These are phyloP conservation scores for Drosophila takahashii DNA, from an alignment of 1,140 invertebrate genomes.

Conservation along the genomic window DNA sequence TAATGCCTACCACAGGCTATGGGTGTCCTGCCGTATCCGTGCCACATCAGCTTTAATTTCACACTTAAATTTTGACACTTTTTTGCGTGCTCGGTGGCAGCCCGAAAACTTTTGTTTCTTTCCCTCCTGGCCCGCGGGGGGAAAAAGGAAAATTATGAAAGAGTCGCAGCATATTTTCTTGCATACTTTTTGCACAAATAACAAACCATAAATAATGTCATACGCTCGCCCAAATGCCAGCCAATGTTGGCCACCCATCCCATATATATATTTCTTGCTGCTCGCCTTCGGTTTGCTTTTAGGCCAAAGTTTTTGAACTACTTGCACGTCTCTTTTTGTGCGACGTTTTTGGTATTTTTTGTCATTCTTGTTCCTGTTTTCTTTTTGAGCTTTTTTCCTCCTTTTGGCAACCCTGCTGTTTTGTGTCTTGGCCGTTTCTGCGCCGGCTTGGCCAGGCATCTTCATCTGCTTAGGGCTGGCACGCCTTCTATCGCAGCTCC, in stretches of 20 bases:
- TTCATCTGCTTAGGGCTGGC: slow-evolving; percentile 65
- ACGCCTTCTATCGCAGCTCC: slow-evolving; percentile 48
- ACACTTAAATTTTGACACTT: slow-evolving; percentile 59
- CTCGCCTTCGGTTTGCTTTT: slow-evolving; percentile 67
- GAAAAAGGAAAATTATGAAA: slow-evolving; percentile 71
- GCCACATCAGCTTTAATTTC: slow-evolving; percentile 57
- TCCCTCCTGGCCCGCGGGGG: slow-evolving; percentile 11
- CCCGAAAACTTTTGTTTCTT: slow-evolving; percentile 52
- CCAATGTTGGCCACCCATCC: slow-evolving; percentile 69
- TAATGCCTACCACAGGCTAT: slow-evolving; percentile 42
- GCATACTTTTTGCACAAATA: slow-evolving; percentile 78
- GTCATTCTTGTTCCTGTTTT: slow-evolving; percentile 34
- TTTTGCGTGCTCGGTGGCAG: slow-evolving; percentile 26
- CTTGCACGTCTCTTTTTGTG: slow-evolving; percentile 78
- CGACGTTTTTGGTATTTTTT: slow-evolving; percentile 38
- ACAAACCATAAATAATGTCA: slow-evolving; percentile 84
- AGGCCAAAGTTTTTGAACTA: slow-evolving; percentile 82
- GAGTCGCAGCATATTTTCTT: slow-evolving; percentile 82
- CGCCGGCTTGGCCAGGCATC: slow-evolving; percentile 47
- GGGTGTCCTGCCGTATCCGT: slow-evolving; percentile 8
- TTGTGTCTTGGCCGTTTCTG: slow-evolving; percentile 69
- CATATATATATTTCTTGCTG: slow-evolving; percentile 33
- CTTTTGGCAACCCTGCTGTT: slow-evolving; percentile 79
- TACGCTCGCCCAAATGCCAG: slow-evolving; percentile 77
- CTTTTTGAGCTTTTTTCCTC: slow-evolving; percentile 5